Conservation (phyloP, 2,113 vertebrate genomes). For the Zootoca vivipara region DNA sequence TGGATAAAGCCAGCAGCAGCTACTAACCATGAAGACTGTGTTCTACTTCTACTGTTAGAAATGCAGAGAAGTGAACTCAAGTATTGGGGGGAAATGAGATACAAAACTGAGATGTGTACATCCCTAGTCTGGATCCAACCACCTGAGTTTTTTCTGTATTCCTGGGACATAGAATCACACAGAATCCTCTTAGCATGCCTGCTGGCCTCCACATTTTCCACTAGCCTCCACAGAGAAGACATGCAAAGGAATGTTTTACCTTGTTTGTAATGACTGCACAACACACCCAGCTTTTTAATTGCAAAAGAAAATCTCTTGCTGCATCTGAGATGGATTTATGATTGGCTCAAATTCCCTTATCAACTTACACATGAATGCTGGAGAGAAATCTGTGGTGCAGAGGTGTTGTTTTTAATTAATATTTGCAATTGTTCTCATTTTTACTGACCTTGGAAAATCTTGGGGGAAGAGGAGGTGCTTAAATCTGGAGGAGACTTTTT, state of each 20-base stretch:
- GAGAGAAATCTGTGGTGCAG: not conserved
- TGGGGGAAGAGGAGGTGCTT: not conserved
- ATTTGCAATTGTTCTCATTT: slow-evolving; percentile 26
- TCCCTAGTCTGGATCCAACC: too few relatives aligned
- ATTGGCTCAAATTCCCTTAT: slow-evolving; percentile 43
- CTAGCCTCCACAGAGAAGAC: not conserved
- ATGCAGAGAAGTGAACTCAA: too few relatives aligned
- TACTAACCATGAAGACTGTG: too few relatives aligned
- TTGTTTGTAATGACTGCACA: slow-evolving; percentile 20
- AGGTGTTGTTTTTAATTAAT: slow-evolving; percentile 1
- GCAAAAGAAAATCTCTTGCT: slow-evolving; percentile 26
- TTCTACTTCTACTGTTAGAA: too few relatives aligned
- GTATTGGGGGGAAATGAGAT: too few relatives aligned
- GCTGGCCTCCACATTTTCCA: too few relatives aligned
- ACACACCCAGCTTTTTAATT: slow-evolving; percentile 28
- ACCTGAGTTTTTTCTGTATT: too few relatives aligned
- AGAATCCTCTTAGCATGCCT: not conserved
- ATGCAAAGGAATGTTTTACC: not conserved
- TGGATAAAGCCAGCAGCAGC: too few relatives aligned
- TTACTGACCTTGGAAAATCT: not conserved
- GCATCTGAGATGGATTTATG: slow-evolving; percentile 11
- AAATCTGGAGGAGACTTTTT: not conserved
- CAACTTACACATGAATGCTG: not conserved
- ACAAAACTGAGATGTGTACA: too few relatives aligned
- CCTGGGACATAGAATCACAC: too few relatives aligned